phyloP scores from a whole-genome alignment of 1,140 invertebrate species.

The Drosophila serrata region DNA sequence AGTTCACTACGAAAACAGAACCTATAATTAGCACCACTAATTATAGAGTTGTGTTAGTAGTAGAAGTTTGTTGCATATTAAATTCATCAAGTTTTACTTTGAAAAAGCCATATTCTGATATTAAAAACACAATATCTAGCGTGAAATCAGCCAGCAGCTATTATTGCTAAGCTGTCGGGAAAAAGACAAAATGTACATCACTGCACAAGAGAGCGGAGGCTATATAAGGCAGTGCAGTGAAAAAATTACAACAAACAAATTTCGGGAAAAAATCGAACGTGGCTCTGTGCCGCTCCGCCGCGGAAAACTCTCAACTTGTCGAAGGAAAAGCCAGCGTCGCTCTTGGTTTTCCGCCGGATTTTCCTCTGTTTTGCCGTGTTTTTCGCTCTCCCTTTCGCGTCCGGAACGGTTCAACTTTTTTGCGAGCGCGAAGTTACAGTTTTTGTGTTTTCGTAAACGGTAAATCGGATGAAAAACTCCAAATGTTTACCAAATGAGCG shows the following conservation, averaged over 20 bases:
- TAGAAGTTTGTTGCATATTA: no score
- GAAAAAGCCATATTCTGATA: no score
- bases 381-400: conserved; percentile 5
- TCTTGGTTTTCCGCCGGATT: conserved; percentile 15
- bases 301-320: conserved; percentile 9
- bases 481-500: conserved; percentile 73
- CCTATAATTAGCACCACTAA: no score
- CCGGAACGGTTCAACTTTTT: conserved; percentile 7
- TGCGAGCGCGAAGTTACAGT: conserved; percentile 34
- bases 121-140: no score
- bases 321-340: conserved; percentile 15
- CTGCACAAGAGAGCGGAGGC: not conserved
- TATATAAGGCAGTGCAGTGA: not conserved
- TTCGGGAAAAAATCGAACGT: not conserved
- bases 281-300: conserved; percentile 7
- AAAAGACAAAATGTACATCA: not conserved
- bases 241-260: no score
- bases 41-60: no score
- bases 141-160: no score
- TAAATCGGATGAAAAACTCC: conserved; percentile 67
- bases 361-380: conserved; percentile 9
- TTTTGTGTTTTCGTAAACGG: conserved; percentile 68
- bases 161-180: no score
- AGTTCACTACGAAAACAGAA: no score
- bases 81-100: no score